phyloP scores from a whole-genome alignment of 2,113 vertebrate genomes.

The Xerus inauris region DNA sequence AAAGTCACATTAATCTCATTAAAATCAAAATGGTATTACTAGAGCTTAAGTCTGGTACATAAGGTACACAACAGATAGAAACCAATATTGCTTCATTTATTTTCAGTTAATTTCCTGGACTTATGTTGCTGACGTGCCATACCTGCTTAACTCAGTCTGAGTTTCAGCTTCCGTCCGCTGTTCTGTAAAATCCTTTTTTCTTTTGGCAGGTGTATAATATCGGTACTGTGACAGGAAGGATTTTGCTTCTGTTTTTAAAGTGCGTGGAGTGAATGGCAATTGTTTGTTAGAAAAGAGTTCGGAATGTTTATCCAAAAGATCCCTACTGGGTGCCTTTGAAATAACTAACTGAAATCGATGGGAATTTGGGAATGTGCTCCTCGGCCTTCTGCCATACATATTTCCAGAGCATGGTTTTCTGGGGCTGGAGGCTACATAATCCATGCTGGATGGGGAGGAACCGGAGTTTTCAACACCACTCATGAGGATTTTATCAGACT shows the following conservation, averaged over 20 bases:
- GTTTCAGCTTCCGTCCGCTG: slow-evolving; percentile 84
- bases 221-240: slow-evolving; percentile 92
- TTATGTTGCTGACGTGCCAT: background rate
- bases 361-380: background rate
- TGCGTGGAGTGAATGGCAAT: slow-evolving; percentile 94
- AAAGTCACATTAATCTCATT: background rate
- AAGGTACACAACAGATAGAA: background rate
- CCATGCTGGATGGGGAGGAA: background rate
- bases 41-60: background rate
- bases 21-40: background rate
- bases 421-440: background rate
- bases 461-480: background rate
- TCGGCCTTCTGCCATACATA: background rate
- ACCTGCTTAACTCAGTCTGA: slow-evolving; percentile 90
- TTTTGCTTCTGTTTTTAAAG: slow-evolving; percentile 91
- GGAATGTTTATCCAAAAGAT: slow-evolving; percentile 93
- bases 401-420: background rate
- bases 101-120: background rate
- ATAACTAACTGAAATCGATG: slow-evolving; percentile 83
- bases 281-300: slow-evolving; percentile 89
- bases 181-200: slow-evolving; percentile 74
- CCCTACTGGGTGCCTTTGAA: slow-evolving; percentile 88
- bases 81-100: background rate
- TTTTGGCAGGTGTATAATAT: slow-evolving; percentile 92
- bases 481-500: background rate